Percentiles rank a stretch among this genome's conserved stretches.
Conservation (phyloP, 2,113 vertebrate species). For the Cheirogaleus medius region DNA sequence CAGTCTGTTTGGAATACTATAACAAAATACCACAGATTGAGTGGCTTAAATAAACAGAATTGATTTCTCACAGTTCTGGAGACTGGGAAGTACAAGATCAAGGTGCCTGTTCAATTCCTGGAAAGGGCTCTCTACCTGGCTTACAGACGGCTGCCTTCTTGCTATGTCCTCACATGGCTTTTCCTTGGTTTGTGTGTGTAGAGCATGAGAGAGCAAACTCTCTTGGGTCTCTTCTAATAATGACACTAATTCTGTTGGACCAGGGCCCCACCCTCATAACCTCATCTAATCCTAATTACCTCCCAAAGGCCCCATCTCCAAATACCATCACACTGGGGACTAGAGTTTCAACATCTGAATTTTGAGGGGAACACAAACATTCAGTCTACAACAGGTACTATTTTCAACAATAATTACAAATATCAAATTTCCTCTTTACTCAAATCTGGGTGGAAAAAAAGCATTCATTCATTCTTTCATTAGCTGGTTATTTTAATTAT, state of each 20-base stretch:
- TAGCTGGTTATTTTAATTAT: background rate
- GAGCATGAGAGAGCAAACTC: background rate
- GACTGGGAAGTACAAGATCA: background rate
- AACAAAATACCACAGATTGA: background rate
- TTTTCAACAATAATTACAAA: conserved; percentile 14
- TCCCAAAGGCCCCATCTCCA: background rate
- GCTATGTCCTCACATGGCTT: background rate
- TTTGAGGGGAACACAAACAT: background rate
- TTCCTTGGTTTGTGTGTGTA: accelerated
- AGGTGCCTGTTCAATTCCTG: background rate
- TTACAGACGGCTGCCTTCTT: background rate
- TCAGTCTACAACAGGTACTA: background rate
- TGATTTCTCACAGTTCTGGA: background rate
- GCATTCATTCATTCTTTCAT: background rate
- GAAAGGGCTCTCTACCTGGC: too few species aligned
- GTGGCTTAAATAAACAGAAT: background rate
- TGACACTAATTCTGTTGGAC: background rate
- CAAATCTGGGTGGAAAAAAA: background rate
- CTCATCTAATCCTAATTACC: background rate
- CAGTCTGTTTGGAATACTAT: background rate
- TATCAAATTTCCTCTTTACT: background rate
- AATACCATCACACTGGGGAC: background rate
- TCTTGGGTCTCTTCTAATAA: background rate
- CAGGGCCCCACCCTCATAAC: background rate
- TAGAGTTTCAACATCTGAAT: background rate